phyloP scores from a whole-genome alignment of 2,888 invertebrate genomes.

The Nomada goodeniana region DNA sequence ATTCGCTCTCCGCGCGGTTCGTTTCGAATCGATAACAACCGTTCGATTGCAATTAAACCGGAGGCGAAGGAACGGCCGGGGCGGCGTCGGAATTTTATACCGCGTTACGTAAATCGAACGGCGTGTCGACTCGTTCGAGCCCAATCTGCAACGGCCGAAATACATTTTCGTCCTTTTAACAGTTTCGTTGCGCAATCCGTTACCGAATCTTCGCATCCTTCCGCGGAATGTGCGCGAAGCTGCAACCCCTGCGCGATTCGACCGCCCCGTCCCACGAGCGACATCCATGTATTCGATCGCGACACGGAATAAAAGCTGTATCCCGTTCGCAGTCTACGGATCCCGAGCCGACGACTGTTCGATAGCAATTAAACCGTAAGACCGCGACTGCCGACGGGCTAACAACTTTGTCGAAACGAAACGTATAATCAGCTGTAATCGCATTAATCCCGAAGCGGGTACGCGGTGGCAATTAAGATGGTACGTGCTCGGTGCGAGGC shows the following conservation, averaged over 20 bases:
- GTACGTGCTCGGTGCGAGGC: slow-evolving; percentile 66
- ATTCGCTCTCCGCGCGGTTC: background rate
- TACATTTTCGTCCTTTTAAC: background rate
- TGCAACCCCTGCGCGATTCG: background rate
- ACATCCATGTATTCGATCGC: background rate
- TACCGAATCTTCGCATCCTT: background rate
- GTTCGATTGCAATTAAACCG: slow-evolving; percentile 6
- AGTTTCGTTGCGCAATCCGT: background rate
- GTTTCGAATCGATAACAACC: slow-evolving; percentile 31
- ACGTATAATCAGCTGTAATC: slow-evolving; percentile 65
- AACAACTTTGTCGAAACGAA: slow-evolving; percentile 41
- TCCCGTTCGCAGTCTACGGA: background rate
- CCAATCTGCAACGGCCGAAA: background rate
- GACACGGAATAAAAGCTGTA: background rate
- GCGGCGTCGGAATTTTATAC: slow-evolving; percentile 10
- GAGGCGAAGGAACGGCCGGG: background rate
- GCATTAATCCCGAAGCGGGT: slow-evolving; percentile 52
- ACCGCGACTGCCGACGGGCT: background rate
- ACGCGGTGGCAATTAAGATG: slow-evolving; percentile 74
- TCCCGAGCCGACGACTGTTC: slow-evolving; percentile 3
- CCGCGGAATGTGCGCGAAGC: background rate
- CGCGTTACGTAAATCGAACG: slow-evolving; percentile 1
- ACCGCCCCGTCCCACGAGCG: too few species aligned
- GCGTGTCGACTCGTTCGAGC: background rate
- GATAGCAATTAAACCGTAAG: slow-evolving; percentile 17